Evolutionary conservation across 2,113 vertebrate genomes (phyloP).

Genomic region (Ictalurus punctatus): DNA sequence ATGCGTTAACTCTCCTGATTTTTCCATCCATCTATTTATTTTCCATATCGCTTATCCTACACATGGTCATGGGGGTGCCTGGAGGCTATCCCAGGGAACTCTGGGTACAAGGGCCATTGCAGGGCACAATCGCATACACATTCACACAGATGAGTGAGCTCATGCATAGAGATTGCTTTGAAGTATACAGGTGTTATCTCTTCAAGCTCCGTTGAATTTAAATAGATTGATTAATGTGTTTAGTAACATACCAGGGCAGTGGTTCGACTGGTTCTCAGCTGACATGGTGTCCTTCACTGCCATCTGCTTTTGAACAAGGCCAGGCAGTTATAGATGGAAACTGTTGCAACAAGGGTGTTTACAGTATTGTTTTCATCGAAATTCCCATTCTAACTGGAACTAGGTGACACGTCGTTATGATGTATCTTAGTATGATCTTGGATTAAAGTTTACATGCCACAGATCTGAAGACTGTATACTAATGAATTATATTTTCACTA

Average conservation of each 20-base stretch:
- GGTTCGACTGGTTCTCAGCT: slow-evolving; percentile 6
- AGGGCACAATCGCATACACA: no score
- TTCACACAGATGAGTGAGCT: not conserved
- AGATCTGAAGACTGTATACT: not conserved
- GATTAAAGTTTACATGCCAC: not conserved
- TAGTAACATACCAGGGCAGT: not conserved
- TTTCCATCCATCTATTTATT: no score
- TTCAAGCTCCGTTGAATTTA: not conserved
- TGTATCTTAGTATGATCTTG: not conserved
- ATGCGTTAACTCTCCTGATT: no score
- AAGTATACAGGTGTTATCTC: slow-evolving; percentile 19
- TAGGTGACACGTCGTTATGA: not conserved
- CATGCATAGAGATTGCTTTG: not conserved
- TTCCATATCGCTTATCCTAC: no score
- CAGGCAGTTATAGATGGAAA: not conserved
- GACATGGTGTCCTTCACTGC: not conserved
- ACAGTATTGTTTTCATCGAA: not conserved
- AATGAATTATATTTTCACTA: not conserved
- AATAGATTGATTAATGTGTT: not conserved
- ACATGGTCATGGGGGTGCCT: no score
- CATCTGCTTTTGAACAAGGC: not conserved
- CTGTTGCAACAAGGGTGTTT: not conserved
- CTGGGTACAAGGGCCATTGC: no score
- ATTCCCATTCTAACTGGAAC: not conserved
- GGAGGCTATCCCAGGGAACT: no score